Percentiles rank a stretch among this genome's conserved stretches.
Evolutionary conservation across 2,797 vertebrate genomes (phyloP).

Genomic region (Lindbergichthys nudifrons): DNA sequence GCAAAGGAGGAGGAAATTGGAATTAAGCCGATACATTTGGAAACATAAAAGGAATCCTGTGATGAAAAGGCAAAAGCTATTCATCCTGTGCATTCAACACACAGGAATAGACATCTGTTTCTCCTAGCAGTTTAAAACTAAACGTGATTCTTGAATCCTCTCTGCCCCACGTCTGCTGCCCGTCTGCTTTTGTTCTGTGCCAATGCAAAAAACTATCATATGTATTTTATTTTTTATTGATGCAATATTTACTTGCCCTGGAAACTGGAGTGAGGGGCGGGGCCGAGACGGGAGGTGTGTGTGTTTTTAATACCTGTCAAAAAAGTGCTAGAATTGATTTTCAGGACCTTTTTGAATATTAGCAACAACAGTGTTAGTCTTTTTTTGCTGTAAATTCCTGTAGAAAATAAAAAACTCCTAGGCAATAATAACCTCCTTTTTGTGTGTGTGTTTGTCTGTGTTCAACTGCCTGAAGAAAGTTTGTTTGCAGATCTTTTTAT

Average conservation of each 20-base stretch:
- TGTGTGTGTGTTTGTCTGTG: slow-evolving; percentile 17
- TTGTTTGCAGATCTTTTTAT: not conserved
- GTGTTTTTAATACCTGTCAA: slow-evolving; percentile 55
- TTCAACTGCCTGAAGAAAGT: not conserved
- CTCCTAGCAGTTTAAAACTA: slow-evolving; percentile 32
- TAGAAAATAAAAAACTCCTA: slow-evolving; percentile 70
- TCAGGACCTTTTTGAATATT: slow-evolving; percentile 65
- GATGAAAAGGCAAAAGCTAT: no score
- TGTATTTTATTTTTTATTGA: slow-evolving; percentile 8
- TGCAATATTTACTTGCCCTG: slow-evolving; percentile 39
- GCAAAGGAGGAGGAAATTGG: no score
- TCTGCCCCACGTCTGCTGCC: slow-evolving; percentile 30
- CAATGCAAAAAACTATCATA: slow-evolving; percentile 31
- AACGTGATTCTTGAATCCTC: not conserved
- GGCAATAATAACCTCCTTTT: slow-evolving; percentile 67
- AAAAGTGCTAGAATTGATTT: slow-evolving; percentile 62
- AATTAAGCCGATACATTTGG: not conserved
- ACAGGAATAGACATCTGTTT: slow-evolving; percentile 3
- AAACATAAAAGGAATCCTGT: not conserved
- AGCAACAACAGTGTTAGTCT: slow-evolving; percentile 68
- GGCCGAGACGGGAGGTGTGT: slow-evolving; percentile 21
- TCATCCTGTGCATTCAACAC: not conserved
- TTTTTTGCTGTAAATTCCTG: slow-evolving; percentile 66
- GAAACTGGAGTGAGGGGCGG: slow-evolving; percentile 23
- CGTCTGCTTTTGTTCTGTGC: slow-evolving; percentile 42